Conservation (phyloP, 2,797 vertebrate genomes). For the Parotocinclus haroldoi region DNA sequence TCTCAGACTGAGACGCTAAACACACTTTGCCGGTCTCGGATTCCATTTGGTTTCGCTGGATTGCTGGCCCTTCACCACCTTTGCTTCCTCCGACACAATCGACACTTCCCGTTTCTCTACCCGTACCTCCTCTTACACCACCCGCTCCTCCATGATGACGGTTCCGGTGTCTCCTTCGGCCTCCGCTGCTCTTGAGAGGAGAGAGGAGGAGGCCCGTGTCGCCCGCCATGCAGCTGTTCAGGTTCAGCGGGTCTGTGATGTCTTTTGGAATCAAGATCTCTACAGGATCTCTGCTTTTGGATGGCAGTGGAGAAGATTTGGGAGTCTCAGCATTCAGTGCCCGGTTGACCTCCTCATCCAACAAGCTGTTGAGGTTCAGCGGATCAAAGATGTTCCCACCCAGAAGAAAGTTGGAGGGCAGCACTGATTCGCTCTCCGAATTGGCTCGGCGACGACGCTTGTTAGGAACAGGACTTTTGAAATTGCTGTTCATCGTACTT, state of each 20-base stretch:
- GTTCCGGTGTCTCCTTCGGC: constrained; percentile 81
- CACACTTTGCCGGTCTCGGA: constrained; percentile 46
- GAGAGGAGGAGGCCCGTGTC: constrained; percentile 73
- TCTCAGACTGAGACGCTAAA: constrained; percentile 43
- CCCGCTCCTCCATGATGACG: constrained; percentile 75
- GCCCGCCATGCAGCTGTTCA: constrained; percentile 78
- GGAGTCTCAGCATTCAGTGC: constrained; percentile 90
- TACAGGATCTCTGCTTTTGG: constrained; percentile 81
- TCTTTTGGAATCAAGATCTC: constrained; percentile 92
- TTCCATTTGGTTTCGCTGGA: constrained; percentile 57
- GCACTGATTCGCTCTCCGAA: constrained; percentile 86
- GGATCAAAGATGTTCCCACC: constrained; percentile 95
- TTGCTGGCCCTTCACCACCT: not conserved
- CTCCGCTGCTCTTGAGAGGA: constrained; percentile 67
- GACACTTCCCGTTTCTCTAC: constrained; percentile 7
- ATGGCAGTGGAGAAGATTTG: constrained; percentile 88
- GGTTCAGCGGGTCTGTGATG: constrained; percentile 90
- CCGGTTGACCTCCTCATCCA: constrained; percentile 90
- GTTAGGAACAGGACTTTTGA: constrained; percentile 80
- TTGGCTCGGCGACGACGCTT: constrained; percentile 83
- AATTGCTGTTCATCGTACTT: constrained; percentile 73
- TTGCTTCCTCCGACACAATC: constrained; percentile 7
- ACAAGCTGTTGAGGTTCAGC: constrained; percentile 89
- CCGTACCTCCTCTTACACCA: constrained; percentile 25
- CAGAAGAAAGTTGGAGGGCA: constrained; percentile 88